A percentile compares a stretch with the other conserved stretches of the same genome.
Evolutionary conservation across 1,140 invertebrate genomes (phyloP).

Genomic region (Saccostrea glomerata): DNA sequence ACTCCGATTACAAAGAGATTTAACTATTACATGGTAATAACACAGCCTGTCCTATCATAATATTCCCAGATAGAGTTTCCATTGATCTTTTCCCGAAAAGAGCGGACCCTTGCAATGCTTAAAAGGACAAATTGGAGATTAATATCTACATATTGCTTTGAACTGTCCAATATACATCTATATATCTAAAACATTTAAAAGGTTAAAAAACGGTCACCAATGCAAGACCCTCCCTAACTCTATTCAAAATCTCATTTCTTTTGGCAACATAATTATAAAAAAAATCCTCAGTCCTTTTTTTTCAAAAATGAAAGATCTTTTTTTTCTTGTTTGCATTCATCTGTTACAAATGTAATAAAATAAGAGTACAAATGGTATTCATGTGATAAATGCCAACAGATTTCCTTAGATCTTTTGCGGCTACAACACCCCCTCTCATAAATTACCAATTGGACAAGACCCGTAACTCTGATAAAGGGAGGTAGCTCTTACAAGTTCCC

Average conservation of each 20-base stretch:
- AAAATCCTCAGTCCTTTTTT: neutral
- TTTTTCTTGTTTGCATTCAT: constrained; percentile 12
- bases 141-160: constrained; percentile 26
- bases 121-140: constrained; percentile 28
- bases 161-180: constrained; percentile 20
- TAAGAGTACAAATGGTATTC: constrained; percentile 19
- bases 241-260: neutral
- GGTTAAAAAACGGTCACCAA: constrained; percentile 31
- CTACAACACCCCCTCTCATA: constrained; percentile 13
- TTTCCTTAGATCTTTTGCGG: constrained; percentile 4
- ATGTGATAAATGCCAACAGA: neutral
- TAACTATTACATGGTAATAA: constrained; percentile 38
- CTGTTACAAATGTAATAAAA: constrained; percentile 1
- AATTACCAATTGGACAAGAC: constrained; percentile 28
- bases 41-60: constrained; percentile 34
- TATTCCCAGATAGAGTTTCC: constrained; percentile 33
- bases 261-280: constrained; percentile 1
- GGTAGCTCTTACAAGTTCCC: constrained; percentile 24
- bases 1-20: constrained; percentile 30
- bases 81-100: constrained; percentile 18
- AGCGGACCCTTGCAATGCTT: constrained; percentile 14
- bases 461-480: constrained; percentile 28
- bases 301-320: constrained; percentile 1
- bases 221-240: neutral
- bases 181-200: constrained; percentile 10